These are phyloP conservation scores for Nycticorax nycticorax DNA, from an alignment of 2,113 vertebrate genomes.

Conservation along the genomic window DNA sequence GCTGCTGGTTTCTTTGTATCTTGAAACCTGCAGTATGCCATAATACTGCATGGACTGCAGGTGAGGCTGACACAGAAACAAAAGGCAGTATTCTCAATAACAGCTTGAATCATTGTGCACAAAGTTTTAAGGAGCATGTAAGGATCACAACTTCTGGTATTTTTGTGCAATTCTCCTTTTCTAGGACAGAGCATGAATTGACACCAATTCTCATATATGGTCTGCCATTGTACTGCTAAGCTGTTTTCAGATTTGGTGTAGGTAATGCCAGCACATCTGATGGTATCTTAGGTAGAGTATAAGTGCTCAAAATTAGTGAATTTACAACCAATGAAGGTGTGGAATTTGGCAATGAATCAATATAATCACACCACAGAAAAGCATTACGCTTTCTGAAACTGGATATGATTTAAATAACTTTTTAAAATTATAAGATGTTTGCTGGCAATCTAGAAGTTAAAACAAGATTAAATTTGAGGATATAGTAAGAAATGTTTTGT, in stretches of 20 bases:
- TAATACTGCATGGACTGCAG: background rate
- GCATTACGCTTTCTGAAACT: background rate
- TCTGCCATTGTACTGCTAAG: background rate
- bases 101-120: background rate
- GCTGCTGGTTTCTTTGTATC: background rate
- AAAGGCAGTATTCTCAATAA: background rate
- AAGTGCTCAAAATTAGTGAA: background rate
- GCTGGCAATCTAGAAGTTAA: background rate
- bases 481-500: background rate
- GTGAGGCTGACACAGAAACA: background rate
- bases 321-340: background rate
- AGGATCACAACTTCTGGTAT: background rate
- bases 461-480: background rate
- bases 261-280: background rate
- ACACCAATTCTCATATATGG: background rate
- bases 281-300: background rate
- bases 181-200: background rate
- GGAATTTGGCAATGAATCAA: background rate
- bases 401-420: background rate
- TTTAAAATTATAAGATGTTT: background rate
- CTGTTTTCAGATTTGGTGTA: background rate
- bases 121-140: background rate
- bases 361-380: background rate
- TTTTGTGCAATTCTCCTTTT: background rate
- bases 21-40: background rate